Evolutionary conservation across 2,888 invertebrate species (phyloP).

Genomic region (Amorpha juglandis): DNA sequence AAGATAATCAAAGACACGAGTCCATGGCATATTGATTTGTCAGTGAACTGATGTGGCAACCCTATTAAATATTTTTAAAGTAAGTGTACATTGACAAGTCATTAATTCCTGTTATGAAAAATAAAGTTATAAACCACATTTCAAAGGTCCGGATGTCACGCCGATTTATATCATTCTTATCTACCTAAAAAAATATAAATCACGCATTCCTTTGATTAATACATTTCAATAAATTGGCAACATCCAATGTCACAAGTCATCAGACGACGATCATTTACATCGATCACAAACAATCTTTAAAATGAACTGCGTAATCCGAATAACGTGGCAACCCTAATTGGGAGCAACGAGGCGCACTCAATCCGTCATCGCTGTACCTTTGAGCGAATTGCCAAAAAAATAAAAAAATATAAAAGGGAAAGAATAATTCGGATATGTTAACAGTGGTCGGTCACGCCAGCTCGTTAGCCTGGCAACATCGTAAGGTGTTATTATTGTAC

Average conservation of each 20-base stretch:
- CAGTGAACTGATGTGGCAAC: too few relatives aligned
- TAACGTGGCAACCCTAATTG: constrained; percentile 28
- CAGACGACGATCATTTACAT: constrained; percentile 12
- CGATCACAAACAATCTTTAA: constrained; percentile 11
- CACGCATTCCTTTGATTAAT: constrained; percentile 1
- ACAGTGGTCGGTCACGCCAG: constrained; percentile 79
- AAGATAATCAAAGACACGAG: too few relatives aligned
- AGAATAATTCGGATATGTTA: constrained; percentile 62
- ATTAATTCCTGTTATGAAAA: not conserved
- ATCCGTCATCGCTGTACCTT: constrained; percentile 65
- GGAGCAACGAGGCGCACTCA: constrained; percentile 50
- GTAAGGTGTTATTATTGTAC: constrained; percentile 76
- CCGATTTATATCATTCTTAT: not conserved
- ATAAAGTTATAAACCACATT: not conserved
- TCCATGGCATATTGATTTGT: too few relatives aligned
- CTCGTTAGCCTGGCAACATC: constrained; percentile 62
- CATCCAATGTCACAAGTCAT: constrained; percentile 19
- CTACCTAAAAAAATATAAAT: not conserved
- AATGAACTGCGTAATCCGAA: constrained; percentile 5
- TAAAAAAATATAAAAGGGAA: constrained; percentile 47
- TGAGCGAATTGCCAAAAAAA: constrained; percentile 37
- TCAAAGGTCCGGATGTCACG: not conserved
- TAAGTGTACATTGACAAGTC: not conserved
- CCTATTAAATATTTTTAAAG: not conserved
- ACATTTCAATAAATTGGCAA: constrained; percentile 13